A percentile compares a stretch with the other conserved stretches of the same genome.
These are phyloP conservation scores for Caenorhabditis inopinata DNA, from an alignment of 1,140 invertebrate genomes.

Conservation along the genomic window DNA sequence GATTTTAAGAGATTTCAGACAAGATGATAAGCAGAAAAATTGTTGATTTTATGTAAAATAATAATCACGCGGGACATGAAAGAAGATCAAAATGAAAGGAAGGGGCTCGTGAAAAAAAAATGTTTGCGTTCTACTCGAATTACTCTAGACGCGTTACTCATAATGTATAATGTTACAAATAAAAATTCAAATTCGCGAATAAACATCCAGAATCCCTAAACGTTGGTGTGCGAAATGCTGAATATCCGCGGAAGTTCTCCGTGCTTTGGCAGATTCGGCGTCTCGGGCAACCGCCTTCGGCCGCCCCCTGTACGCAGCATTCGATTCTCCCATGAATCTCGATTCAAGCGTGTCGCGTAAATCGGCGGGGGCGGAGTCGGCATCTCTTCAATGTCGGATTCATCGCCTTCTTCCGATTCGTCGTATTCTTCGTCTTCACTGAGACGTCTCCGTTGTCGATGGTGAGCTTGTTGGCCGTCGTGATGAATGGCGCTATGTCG, in stretches of 20 bases:
- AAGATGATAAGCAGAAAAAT: too few species aligned
- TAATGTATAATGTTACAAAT: too few species aligned
- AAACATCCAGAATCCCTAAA: too few species aligned
- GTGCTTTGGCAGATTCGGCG: background rate
- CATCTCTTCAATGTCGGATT: background rate
- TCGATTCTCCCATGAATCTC: constrained; percentile 2
- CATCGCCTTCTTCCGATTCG: background rate
- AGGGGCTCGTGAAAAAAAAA: too few species aligned
- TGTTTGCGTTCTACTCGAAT: too few species aligned
- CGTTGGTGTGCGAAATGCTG: background rate
- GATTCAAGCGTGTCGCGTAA: background rate
- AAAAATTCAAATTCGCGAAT: too few species aligned
- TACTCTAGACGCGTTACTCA: too few species aligned
- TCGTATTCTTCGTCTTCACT: background rate
- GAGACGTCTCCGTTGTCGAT: background rate
- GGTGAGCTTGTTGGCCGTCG: background rate
- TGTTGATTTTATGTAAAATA: too few species aligned
- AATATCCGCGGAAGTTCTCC: constrained; percentile 1
- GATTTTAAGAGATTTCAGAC: too few species aligned
- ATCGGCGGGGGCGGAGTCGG: constrained; percentile 7
- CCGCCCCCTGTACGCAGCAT: background rate
- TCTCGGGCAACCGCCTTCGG: background rate
- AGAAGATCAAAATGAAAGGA: too few species aligned
- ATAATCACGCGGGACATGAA: too few species aligned
- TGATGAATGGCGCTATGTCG: background rate